These are phyloP conservation scores for Oreochromis aureus DNA, from an alignment of 2,113 vertebrate species.

Conservation along the genomic window DNA sequence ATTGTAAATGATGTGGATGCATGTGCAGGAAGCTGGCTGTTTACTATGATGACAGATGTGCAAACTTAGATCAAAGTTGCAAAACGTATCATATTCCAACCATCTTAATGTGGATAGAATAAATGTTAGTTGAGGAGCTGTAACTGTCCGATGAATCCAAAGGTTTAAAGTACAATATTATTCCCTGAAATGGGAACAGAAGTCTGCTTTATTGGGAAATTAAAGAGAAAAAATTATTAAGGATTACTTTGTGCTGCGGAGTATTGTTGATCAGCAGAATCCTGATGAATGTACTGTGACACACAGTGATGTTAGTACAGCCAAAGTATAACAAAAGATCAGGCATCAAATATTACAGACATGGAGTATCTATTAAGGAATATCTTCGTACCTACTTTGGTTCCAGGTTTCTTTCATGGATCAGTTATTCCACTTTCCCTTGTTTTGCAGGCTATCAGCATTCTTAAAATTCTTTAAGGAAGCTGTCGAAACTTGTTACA, in stretches of 20 bases:
- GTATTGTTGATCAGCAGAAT: neutral
- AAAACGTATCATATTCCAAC: neutral
- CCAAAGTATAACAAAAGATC: neutral
- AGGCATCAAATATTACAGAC: neutral
- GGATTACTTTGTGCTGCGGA: fast-evolving
- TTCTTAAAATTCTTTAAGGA: neutral
- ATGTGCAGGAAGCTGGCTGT: neutral
- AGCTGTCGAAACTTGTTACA: neutral
- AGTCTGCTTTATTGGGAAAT: neutral
- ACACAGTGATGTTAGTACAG: neutral
- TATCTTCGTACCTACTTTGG: neutral
- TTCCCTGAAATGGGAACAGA: neutral
- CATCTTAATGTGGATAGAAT: neutral
- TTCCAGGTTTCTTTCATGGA: neutral
- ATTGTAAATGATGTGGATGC: neutral
- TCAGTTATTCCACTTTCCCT: fast-evolving
- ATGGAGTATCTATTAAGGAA: fast-evolving
- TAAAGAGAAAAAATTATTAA: neutral
- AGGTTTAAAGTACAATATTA: neutral
- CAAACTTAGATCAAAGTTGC: neutral
- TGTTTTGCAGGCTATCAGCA: neutral
- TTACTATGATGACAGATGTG: neutral
- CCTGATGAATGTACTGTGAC: neutral
- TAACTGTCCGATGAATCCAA: neutral
- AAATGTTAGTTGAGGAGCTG: neutral